Conservation (phyloP, 2,113 vertebrate species). For the Leucosticte australis region DNA sequence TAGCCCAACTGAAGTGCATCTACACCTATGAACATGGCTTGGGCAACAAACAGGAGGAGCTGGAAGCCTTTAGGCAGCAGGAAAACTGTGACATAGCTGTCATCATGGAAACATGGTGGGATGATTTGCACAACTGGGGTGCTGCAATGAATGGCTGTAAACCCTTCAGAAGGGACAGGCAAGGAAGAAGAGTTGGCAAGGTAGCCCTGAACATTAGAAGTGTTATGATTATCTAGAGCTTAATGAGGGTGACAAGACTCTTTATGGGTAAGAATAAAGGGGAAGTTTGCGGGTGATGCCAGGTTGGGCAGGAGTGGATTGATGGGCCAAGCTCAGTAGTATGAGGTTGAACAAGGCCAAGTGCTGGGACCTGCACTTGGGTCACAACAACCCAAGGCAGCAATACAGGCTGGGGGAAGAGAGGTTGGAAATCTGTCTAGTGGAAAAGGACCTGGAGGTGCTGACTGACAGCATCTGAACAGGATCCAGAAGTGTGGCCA, state of each 20-base stretch:
- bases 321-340: rapidly evolving
- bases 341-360: neutral
- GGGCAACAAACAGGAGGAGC: neutral
- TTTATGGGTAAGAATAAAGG: neutral
- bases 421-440: neutral
- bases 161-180: neutral
- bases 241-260: too few relatives aligned
- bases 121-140: neutral
- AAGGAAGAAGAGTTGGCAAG: neutral
- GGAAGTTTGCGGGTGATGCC: neutral
- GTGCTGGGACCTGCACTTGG: rapidly evolving
- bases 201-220: neutral
- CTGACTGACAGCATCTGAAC: neutral
- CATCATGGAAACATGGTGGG: neutral
- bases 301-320: neutral
- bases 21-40: neutral
- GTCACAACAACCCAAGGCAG: neutral
- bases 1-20: neutral
- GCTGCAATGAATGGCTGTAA: neutral
- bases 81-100: neutral
- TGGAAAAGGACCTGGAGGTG: neutral
- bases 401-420: neutral
- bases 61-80: neutral
- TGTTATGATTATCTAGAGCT: neutral
- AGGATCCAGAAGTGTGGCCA: neutral